Evolutionary conservation across 2,113 vertebrate species (phyloP), one percentile per base, ranked within the genome.

Genomic region (Sinocyclocheilus rhinocerous): DNA sequence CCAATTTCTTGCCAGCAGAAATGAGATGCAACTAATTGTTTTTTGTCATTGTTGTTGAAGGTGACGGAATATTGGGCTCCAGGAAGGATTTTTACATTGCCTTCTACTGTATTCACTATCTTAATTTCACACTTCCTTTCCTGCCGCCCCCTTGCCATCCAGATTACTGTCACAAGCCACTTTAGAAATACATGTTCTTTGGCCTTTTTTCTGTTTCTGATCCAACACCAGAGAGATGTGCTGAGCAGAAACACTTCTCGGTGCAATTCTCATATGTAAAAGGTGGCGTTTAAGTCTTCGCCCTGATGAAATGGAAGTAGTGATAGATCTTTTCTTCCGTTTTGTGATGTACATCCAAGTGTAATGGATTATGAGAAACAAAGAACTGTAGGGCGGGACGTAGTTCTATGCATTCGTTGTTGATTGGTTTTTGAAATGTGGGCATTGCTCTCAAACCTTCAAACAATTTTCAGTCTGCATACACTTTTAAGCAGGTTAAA

Each of bases 51-150:
- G 63, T 48, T 76, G 61, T 84, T 57, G 69, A 72, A 65, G 42
- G 8, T 57, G 87, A 61, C 29, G 29, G 80, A 84, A 87, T 79
- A 65, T 59, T 45, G 29, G 12, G 79, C 86, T 85, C 33, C 69
- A 78, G 82, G 16, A 80, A 45, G 76, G 86, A 59, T 84, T 84
- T 84, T 24, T 55, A 22, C 20, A 26, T 29, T 69, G 26, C 85
- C 45, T 77, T 57, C 86, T 57, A 45, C 76, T 70, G 63, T 85
- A 65, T 86, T 79, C 86, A 76, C 81, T 83, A 79, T 86, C 89
- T 91, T 87, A 78, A 80, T 86, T 61, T 86, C 85, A 75, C 76
- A 48, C 85, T 59, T 82, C 86, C 80, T 88, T 73, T 72, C 83
- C 61, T 55, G 50, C 61, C 67, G 4, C 78, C 48, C 42, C 12